Conservation (phyloP, 2,797 vertebrate genomes). For the Chiroxiphia lanceolata region DNA sequence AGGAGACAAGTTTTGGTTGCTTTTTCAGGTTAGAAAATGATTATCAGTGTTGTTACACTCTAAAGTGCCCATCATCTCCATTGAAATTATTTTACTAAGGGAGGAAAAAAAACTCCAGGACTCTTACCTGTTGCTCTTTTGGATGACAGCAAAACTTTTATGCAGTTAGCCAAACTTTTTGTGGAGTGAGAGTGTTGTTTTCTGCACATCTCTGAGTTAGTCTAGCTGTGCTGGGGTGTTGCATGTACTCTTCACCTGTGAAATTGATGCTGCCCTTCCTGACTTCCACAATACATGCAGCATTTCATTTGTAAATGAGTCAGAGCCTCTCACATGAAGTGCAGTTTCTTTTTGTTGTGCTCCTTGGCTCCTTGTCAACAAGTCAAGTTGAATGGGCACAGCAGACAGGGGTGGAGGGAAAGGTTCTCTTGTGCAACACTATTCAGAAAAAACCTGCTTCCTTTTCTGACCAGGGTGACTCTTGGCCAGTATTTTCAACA, state of each 20-base stretch:
- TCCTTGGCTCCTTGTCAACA: constrained; percentile 6
- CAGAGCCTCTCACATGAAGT: constrained; percentile 3
- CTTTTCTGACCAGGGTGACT: not conserved
- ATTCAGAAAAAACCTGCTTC: constrained; percentile 14
- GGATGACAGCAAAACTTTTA: not conserved
- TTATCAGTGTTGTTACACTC: not conserved
- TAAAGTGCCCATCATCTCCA: not conserved
- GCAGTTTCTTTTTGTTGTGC: constrained; percentile 12
- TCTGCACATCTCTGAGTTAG: not conserved
- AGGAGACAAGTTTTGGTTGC: not conserved
- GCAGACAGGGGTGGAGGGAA: not conserved
- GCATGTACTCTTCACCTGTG: not conserved
- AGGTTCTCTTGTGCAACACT: not conserved
- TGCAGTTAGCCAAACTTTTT: not conserved
- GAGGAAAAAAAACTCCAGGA: not conserved
- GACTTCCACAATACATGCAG: not conserved
- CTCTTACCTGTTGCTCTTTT: not conserved
- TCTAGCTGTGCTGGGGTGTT: not conserved
- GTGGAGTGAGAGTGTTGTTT: not conserved
- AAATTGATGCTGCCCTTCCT: constrained; percentile 26
- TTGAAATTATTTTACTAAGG: not conserved
- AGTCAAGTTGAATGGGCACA: constrained; percentile 15
- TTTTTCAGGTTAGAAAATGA: not conserved
- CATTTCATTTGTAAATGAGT: constrained; percentile 45
- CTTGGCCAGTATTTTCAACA: not conserved